phyloP scores from a whole-genome alignment of 2,888 invertebrate genomes.

The Meliscaeva auricollis region DNA sequence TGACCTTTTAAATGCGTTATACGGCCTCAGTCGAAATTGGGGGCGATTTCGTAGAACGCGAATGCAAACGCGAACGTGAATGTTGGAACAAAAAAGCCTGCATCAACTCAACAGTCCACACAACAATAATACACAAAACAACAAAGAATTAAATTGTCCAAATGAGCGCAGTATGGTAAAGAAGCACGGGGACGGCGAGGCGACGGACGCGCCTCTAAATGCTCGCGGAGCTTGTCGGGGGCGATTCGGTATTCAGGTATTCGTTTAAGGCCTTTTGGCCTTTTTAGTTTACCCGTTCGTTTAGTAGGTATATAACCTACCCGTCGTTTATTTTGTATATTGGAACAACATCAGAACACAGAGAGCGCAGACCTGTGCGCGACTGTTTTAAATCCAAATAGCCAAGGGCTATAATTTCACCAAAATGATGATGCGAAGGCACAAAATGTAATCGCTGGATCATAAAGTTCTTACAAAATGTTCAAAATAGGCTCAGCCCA shows the following conservation, averaged over 20 bases:
- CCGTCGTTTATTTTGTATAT: background rate
- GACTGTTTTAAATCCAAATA: slow-evolving; percentile 76
- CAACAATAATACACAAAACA: slow-evolving; percentile 40
- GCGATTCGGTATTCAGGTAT: slow-evolving; percentile 73
- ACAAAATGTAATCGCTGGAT: slow-evolving; percentile 76
- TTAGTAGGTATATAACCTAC: too few relatives aligned
- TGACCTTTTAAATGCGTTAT: slow-evolving; percentile 77
- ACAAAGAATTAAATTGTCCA: slow-evolving; percentile 74
- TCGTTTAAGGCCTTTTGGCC: slow-evolving; percentile 66
- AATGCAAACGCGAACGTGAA: slow-evolving; percentile 55
- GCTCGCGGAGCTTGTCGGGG: slow-evolving; percentile 74
- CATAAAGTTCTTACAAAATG: slow-evolving; percentile 77
- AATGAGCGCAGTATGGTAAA: slow-evolving; percentile 59
- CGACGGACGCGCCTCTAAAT: slow-evolving; percentile 65
- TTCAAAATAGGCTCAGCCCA: slow-evolving; percentile 76
- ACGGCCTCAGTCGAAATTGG: slow-evolving; percentile 73
- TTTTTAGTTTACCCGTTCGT: slow-evolving; percentile 31
- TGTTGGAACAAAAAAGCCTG: slow-evolving; percentile 30
- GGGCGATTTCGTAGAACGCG: slow-evolving; percentile 75
- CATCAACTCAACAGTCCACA: background rate
- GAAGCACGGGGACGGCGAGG: slow-evolving; percentile 21
- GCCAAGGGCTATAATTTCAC: slow-evolving; percentile 77
- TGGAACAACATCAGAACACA: slow-evolving; percentile 6
- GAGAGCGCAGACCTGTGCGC: slow-evolving; percentile 46
- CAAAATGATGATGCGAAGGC: slow-evolving; percentile 76